Percentiles rank a stretch among this genome's conserved stretches.
These are phyloP conservation scores for Pogonocichla stellata DNA, from an alignment of 2,113 vertebrate genomes.

Conservation along the genomic window DNA sequence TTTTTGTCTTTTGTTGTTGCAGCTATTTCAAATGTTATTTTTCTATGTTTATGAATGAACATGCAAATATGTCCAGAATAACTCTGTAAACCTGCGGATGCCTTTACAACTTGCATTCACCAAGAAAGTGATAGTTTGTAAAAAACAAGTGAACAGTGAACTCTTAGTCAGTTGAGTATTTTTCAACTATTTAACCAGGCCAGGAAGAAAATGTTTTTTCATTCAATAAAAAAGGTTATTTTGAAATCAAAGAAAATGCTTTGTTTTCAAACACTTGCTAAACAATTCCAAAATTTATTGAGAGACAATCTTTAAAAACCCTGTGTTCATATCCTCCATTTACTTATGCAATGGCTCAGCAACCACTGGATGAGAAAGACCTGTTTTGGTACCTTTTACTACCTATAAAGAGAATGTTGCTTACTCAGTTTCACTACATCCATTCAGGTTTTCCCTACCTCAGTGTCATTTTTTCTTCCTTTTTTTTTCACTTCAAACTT, in stretches of 20 bases:
- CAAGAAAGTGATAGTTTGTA: background rate
- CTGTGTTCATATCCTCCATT: background rate
- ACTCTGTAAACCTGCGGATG: background rate
- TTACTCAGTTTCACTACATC: background rate
- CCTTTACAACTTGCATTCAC: background rate
- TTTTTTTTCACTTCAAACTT: background rate
- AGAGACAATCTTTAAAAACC: background rate
- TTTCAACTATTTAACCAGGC: background rate
- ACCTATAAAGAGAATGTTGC: background rate
- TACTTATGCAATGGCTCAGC: background rate
- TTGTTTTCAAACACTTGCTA: background rate
- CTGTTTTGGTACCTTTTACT: background rate
- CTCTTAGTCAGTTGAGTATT: background rate
- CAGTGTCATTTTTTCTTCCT: accelerated
- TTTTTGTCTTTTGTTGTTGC: background rate
- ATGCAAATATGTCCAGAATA: background rate
- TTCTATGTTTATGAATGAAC: background rate
- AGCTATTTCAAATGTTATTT: background rate
- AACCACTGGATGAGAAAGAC: background rate
- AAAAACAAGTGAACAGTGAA: background rate
- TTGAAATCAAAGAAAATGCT: background rate
- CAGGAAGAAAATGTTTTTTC: background rate
- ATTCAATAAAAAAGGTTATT: background rate
- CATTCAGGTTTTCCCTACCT: background rate
- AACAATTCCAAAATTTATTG: background rate